Conservation (phyloP, 2,113 vertebrate species). For the Anthoscopus minutus region DNA sequence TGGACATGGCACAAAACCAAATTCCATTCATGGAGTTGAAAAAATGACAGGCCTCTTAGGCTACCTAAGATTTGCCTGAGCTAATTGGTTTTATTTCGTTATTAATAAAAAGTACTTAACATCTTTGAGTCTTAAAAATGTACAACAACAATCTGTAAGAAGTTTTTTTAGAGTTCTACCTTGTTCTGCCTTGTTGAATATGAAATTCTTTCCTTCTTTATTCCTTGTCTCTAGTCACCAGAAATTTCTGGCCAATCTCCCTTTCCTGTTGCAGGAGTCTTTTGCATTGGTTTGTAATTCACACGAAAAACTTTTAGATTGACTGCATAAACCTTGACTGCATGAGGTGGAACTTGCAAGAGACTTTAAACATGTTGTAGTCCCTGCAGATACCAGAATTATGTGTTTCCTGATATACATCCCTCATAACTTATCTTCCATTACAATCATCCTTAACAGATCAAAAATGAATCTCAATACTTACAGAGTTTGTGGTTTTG, state of each 20-base stretch:
- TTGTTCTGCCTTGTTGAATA: neutral
- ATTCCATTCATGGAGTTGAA: neutral
- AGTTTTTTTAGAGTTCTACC: neutral
- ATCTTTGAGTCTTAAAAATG: neutral
- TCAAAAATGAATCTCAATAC: neutral
- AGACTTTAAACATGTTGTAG: neutral
- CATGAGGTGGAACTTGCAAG: neutral
- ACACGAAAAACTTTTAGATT: neutral
- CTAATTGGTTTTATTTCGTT: neutral
- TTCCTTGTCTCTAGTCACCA: neutral
- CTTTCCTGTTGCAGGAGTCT: neutral
- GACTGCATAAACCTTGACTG: neutral
- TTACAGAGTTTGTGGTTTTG: neutral
- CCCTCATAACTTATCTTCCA: neutral
- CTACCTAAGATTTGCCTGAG: neutral
- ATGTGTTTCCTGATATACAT: neutral
- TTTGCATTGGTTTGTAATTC: neutral
- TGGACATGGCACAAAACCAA: neutral
- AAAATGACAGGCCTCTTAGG: neutral
- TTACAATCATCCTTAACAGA: neutral
- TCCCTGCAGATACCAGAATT: neutral
- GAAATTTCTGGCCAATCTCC: neutral
- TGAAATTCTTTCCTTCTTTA: neutral
- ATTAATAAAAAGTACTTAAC: neutral
- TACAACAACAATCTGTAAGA: neutral